Evolutionary conservation across 2,113 vertebrate genomes (phyloP).

Genomic region (Aegithalos caudatus): DNA sequence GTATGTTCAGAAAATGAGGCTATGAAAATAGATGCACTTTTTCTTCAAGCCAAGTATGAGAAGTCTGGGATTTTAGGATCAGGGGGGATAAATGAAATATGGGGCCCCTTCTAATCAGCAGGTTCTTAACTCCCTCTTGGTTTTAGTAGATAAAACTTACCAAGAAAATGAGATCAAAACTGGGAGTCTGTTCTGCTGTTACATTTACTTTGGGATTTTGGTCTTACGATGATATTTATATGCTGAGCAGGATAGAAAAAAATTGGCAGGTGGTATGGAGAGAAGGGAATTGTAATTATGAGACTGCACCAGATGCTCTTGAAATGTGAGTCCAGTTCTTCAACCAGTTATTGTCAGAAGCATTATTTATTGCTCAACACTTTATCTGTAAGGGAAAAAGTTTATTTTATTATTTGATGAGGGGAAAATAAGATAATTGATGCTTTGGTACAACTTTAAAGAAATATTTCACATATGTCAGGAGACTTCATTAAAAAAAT

Average conservation of each 20-base stretch:
- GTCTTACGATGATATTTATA: not conserved
- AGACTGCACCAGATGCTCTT: not conserved
- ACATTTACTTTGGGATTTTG: not conserved
- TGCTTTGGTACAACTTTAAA: not conserved
- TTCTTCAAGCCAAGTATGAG: not conserved
- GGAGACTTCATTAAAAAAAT: not conserved
- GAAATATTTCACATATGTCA: not conserved
- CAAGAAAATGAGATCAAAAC: not conserved
- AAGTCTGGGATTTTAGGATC: not conserved
- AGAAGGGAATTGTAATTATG: conserved; percentile 10
- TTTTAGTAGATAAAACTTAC: not conserved
- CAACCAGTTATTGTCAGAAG: not conserved
- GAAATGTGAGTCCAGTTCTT: not conserved
- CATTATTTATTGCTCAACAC: not conserved
- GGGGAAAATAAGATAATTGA: not conserved
- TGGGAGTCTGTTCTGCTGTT: not conserved
- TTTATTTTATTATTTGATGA: not conserved
- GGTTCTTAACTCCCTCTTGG: not conserved
- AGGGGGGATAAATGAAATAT: not conserved
- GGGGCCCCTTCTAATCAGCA: not conserved
- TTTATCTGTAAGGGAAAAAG: not conserved
- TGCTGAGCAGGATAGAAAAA: not conserved
- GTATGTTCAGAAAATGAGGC: conserved; percentile 67
- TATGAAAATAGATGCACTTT: not conserved
- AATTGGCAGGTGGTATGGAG: not conserved